These are phyloP conservation scores for Phymorhynchus buccinoides DNA, from an alignment of 1,140 invertebrate species.

Conservation along the genomic window DNA sequence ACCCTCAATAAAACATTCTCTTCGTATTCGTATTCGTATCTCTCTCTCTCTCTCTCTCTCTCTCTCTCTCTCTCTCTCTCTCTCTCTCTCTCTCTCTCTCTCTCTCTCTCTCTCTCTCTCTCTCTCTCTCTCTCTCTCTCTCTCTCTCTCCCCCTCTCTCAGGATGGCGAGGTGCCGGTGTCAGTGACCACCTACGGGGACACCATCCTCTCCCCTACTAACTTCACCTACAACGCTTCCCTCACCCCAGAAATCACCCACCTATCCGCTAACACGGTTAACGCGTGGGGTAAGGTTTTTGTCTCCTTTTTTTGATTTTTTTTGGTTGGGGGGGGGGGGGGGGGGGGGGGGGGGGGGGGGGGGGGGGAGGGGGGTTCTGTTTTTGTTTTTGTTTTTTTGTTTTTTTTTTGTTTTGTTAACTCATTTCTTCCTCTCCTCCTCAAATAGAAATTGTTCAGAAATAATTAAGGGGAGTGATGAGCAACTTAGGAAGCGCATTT, in stretches of 20 bases:
- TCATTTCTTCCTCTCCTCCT: too few relatives aligned
- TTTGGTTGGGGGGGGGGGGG: neutral
- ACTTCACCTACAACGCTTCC: neutral
- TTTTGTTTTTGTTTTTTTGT: too few relatives aligned
- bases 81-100: neutral
- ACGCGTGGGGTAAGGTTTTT: neutral
- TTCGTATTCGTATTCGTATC: too few relatives aligned
- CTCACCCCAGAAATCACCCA: neutral
- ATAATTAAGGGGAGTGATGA: too few relatives aligned
- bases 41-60: neutral
- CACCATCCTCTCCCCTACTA: neutral
- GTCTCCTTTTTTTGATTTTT: conserved; percentile 14
- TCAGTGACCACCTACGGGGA: neutral
- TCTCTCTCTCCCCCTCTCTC: neutral
- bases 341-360: too few relatives aligned
- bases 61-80: neutral
- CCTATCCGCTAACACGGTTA: neutral
- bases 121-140: conserved; percentile 25
- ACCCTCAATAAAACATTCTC: too few relatives aligned
- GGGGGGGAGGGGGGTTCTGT: too few relatives aligned
- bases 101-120: neutral
- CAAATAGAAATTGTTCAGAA: too few relatives aligned
- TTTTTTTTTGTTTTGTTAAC: too few relatives aligned
- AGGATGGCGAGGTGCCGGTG: neutral
- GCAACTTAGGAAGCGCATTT: too few relatives aligned